Evolutionary conservation across 2,113 vertebrate genomes (phyloP).

Genomic region (Mobula birostris): DNA sequence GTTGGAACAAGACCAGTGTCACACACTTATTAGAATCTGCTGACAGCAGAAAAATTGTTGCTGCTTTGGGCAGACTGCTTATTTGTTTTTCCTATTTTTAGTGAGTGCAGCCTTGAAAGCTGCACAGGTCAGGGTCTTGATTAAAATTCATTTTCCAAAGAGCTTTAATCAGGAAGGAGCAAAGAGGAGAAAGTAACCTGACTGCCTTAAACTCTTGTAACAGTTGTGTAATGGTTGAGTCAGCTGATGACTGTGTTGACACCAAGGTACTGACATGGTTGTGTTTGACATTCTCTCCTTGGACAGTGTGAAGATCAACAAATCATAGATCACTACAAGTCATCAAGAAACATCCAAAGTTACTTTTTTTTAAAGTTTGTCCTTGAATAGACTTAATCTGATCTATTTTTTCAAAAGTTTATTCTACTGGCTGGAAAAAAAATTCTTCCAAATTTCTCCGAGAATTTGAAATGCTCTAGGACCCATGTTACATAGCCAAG

Average conservation of each 20-base stretch:
- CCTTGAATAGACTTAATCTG: background rate
- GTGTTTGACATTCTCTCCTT: background rate
- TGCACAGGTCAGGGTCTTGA: background rate
- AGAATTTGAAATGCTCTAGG: background rate
- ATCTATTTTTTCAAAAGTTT: background rate
- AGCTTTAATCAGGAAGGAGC: background rate
- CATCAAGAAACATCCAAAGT: slow-evolving; percentile 38
- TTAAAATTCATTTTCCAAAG: slow-evolving; percentile 32
- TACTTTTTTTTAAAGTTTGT: background rate
- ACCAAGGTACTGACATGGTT: background rate
- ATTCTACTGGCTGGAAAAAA: background rate
- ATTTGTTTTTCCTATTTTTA: slow-evolving; percentile 34
- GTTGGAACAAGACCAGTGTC: background rate
- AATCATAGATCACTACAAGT: fast-evolving
- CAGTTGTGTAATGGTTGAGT: background rate
- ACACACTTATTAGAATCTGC: background rate
- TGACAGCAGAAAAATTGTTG: background rate
- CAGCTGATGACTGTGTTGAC: slow-evolving; percentile 11
- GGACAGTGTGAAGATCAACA: slow-evolving; percentile 36
- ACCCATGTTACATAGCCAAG: background rate
- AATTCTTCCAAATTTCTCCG: background rate
- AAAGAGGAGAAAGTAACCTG: slow-evolving; percentile 55
- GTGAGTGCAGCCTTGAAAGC: background rate
- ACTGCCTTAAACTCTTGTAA: slow-evolving; percentile 7
- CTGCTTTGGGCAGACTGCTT: background rate